phyloP scores from a whole-genome alignment of 1,140 invertebrate species.

The Palaemon carinicauda region DNA sequence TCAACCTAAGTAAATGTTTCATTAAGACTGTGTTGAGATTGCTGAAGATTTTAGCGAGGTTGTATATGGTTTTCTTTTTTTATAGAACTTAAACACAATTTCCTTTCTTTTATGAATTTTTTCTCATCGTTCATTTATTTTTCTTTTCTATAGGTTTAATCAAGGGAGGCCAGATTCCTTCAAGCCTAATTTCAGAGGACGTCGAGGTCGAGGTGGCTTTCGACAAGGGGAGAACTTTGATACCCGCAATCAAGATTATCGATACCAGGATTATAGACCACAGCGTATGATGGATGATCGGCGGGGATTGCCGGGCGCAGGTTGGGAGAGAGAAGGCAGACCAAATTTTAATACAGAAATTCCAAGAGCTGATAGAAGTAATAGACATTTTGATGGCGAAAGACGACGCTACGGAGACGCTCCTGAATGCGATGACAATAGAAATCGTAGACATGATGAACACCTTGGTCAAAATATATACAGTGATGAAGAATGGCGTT shows the following conservation, averaged over 20 bases:
- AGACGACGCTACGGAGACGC: slow-evolving; percentile 21
- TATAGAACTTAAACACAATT: neutral
- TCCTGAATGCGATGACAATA: slow-evolving; percentile 17
- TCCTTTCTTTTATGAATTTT: neutral
- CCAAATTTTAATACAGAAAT: slow-evolving; percentile 5
- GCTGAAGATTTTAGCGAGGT: too few species aligned
- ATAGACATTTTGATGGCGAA: slow-evolving; percentile 1
- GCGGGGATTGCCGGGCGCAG: neutral
- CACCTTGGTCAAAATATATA: too few species aligned
- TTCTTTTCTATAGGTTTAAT: slow-evolving; percentile 21
- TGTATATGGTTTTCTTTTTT: too few species aligned
- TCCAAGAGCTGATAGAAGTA: slow-evolving; percentile 16
- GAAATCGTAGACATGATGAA: neutral
- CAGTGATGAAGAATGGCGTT: neutral
- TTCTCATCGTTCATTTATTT: neutral
- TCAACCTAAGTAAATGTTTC: too few species aligned
- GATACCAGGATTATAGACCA: neutral
- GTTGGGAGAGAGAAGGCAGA: slow-evolving; percentile 16
- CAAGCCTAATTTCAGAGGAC: neutral
- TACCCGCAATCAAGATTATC: slow-evolving; percentile 2
- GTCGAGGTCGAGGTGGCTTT: slow-evolving; percentile 22
- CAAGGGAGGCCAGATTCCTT: slow-evolving; percentile 8
- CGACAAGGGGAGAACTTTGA: slow-evolving; percentile 31
- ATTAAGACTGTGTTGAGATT: too few species aligned
- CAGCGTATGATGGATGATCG: slow-evolving; percentile 6